phyloP scores from a whole-genome alignment of 2,797 vertebrate genomes.

The Pseudochirops corinnae region DNA sequence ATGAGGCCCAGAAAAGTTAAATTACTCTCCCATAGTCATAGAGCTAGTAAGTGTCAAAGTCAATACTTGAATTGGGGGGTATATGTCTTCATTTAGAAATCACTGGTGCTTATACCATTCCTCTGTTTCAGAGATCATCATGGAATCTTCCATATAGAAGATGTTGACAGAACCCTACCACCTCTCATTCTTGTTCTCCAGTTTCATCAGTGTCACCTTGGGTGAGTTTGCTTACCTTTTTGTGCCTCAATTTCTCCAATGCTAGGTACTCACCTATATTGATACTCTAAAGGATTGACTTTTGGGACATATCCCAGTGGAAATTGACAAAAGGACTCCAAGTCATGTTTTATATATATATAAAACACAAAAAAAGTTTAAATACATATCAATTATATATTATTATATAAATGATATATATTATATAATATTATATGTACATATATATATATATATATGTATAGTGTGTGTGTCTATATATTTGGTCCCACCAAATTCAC shows the following conservation, averaged over 20 bases:
- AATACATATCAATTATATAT: too few species aligned
- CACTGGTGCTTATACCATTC: background rate
- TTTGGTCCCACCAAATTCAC: background rate
- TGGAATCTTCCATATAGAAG: background rate
- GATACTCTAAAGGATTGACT: background rate
- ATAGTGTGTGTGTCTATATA: background rate
- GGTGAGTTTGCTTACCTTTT: constrained; percentile 6
- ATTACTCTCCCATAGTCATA: background rate
- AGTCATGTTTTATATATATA: background rate
- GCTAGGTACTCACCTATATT: background rate
- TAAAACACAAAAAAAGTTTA: too few species aligned
- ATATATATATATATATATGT: too few species aligned
- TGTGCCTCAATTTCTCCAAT: constrained; percentile 44
- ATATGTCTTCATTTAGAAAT: background rate
- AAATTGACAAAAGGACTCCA: background rate
- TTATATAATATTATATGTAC: too few species aligned
- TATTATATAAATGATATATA: too few species aligned
- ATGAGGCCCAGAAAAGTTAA: background rate
- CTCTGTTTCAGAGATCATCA: background rate
- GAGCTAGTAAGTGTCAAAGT: background rate
- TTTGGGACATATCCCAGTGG: background rate
- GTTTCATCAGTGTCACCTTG: background rate
- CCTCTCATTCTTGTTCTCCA: background rate
- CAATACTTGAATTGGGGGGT: background rate
- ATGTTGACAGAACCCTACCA: background rate